Evolutionary conservation across 2,888 invertebrate species (phyloP).

Genomic region (Leucophora obtusa): DNA sequence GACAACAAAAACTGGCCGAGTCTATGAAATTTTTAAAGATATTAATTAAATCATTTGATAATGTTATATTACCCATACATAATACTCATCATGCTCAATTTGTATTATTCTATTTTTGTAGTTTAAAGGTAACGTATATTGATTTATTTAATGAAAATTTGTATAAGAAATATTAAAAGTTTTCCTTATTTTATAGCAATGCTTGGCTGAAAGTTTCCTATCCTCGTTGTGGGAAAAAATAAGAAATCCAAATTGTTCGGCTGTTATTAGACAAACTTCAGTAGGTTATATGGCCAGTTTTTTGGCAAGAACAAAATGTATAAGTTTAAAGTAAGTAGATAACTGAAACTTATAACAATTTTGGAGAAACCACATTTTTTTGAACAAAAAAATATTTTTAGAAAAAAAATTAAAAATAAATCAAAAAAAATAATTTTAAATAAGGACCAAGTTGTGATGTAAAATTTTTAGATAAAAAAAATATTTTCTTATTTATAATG

Average conservation of each 20-base stretch:
- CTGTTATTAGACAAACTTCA: slow-evolving; percentile 84
- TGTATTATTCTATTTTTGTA: slow-evolving; percentile 86
- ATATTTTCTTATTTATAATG: no score
- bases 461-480: no score
- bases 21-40: slow-evolving; percentile 79
- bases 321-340: slow-evolving; percentile 81
- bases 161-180: neutral
- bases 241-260: slow-evolving; percentile 82
- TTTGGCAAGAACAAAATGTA: slow-evolving; percentile 83
- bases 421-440: no score
- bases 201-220: slow-evolving; percentile 82
- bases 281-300: slow-evolving; percentile 88
- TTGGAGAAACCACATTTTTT: no score
- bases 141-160: neutral
- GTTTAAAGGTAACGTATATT: slow-evolving; percentile 80
- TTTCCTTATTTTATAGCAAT: slow-evolving; percentile 50
- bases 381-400: no score
- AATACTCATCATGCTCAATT: slow-evolving; percentile 90
- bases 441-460: no score
- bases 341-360: no score
- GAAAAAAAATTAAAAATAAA: no score
- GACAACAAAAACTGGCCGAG: slow-evolving; percentile 80
- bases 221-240: slow-evolving; percentile 87
- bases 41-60: slow-evolving; percentile 86
- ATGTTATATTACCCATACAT: slow-evolving; percentile 89